Base-by-base conservation (phyloP, 2,888 invertebrate genomes). In the Caenorhabditis auriculariae region DNA sequence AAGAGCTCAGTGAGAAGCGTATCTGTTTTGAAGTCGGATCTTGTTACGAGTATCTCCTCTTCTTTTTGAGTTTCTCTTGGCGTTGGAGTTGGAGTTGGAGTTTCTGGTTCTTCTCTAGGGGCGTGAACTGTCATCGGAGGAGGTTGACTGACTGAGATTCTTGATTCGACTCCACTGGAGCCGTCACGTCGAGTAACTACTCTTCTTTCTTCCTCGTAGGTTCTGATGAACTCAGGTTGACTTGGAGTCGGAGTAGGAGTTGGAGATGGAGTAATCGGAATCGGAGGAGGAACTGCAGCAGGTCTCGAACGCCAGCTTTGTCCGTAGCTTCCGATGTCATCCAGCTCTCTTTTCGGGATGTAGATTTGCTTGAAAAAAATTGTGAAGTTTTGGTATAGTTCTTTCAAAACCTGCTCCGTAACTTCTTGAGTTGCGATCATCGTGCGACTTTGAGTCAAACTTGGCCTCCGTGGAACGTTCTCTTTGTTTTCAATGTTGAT, bases 51-150 rank as follows among this genome's bases (percentile, higher is more conserved):
- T 9, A 52, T 52, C 5, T 27, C 39, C 28, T 55, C 35, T 43
- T 60, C 60, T 26, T 46, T 60, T 28, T 48, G 41, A 3, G 37
- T 41, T 42, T 26, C 38, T 38, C 47, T 47, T 28, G 37, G 32
- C n/a, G 50, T 39, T 12, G 55, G 47, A 32, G 43, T 48, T n/a
- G 39, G 59, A 41, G 46, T 39, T n/a, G 48, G 21, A 2, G 46
- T 38, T 29, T 23, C 49, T n/a, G 21, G 19, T 7, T 39, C 39
- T 19, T 4, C 21, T 15, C 21, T 45, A 19, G 57, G 52, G 28
- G 37, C 24, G 7, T 17, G 28, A 15, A 55, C 19, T n/a, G 41
- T 39, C 35, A 35, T 43, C 29, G 55, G 54, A 32, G 54, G 28
- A 27, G 49, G 55, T 28, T 45, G 32, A 24, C 32, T 32, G 6